Conservation (phyloP, 2,888 invertebrate genomes). For the Melieria omissa region DNA sequence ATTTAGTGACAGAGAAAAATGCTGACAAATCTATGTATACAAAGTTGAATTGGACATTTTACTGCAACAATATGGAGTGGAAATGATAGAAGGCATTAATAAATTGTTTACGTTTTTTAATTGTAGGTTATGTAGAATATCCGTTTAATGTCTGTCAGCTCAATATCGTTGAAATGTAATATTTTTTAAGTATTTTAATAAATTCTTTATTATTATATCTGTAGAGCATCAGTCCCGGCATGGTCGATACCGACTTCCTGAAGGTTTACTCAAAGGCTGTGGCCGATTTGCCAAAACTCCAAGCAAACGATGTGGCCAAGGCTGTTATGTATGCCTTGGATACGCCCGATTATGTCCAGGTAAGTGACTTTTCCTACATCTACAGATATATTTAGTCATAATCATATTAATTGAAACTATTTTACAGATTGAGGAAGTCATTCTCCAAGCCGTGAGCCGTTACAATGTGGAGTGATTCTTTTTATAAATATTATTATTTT, state of each 20-base stretch:
- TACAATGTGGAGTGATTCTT: conserved; percentile 8
- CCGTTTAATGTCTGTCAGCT: too few species aligned
- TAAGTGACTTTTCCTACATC: conserved; percentile 48
- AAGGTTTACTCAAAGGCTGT: conserved; percentile 63
- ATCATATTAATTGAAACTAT: neutral
- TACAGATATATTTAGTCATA: neutral
- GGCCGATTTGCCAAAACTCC: conserved; percentile 66
- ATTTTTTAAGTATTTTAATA: too few species aligned
- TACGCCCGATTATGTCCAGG: conserved; percentile 73
- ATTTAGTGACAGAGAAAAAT: too few species aligned
- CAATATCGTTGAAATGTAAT: too few species aligned
- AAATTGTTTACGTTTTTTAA: too few species aligned
- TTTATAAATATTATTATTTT: neutral
- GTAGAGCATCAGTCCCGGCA: conserved; percentile 74
- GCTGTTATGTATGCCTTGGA: conserved; percentile 73
- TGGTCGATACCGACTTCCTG: conserved; percentile 71
- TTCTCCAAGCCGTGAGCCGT: conserved; percentile 60
- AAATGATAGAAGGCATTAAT: too few species aligned
- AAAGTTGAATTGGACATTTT: too few species aligned
- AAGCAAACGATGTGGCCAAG: conserved; percentile 72
- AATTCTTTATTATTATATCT: conserved; percentile 6
- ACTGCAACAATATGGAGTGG: too few species aligned
- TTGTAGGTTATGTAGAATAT: too few species aligned
- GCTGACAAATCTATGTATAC: too few species aligned
- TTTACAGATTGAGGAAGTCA: conserved; percentile 61